Base-by-base conservation (phyloP, 2,113 vertebrate genomes). In the Podarcis raffonei region DNA sequence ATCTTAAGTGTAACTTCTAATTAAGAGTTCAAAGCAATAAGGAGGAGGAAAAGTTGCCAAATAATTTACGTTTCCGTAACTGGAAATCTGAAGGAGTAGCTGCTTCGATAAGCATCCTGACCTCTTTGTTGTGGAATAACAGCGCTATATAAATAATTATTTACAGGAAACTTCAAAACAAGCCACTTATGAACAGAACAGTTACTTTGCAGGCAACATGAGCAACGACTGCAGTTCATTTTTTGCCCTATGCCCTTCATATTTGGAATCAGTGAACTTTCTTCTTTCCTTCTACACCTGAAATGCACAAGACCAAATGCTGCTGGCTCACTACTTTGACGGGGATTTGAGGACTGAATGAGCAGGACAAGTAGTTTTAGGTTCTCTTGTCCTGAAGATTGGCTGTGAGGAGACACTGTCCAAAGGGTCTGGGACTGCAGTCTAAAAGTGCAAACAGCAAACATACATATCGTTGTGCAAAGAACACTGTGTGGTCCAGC, bases 11-110 rank as follows among this genome's bases (percentile, higher is more conserved):
- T 88, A 48, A 65, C 22, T 66, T 86, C 84, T 30, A 65, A 59
- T 89, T 87, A 81, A 83, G 88, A 87, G 62, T 76, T 84, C 71
- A 89, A 94, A 92, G 86, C 6, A 87, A 84, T 12, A 37, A 12
- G 72, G 88, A 62, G 22, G 93, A 85, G 48, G 88, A 62, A 25
- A 94, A 84, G 48, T n/a, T 75, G 85, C 48, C 83, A 82, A 20
- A 30, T n/a, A 48, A 6, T 27, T 35, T 4, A 65, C 0, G 1
- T 42, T 53, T 80, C 76, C 2, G 4, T n/a, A 80, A 74, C 83
- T 72, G 68, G 35, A 48, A 74, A 32, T 65, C 39, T 72, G 76
- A 18, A 69, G 32, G 62, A 1, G 6, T 0, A 22, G 77, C 48
- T 27, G n/a, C n/a, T 35, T 6, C 2, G 71, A 39, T 22, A n/a